These are phyloP conservation scores for Anorthoa munda DNA, from an alignment of 2,888 invertebrate species.

Conservation along the genomic window DNA sequence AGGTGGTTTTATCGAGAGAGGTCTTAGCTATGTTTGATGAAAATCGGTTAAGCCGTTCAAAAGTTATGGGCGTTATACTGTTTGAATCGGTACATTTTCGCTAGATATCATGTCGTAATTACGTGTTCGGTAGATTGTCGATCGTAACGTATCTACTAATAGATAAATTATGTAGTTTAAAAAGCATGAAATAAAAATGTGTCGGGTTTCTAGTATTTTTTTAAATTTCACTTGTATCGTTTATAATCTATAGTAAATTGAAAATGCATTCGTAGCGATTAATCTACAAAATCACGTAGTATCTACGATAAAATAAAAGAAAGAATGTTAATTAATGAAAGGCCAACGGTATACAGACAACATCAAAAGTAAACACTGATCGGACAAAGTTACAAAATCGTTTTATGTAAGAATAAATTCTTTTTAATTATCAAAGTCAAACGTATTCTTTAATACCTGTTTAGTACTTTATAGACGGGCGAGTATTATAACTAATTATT, in stretches of 20 bases:
- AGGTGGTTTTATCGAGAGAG: no score
- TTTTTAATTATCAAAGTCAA: slow-evolving; percentile 5
- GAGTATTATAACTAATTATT: not conserved
- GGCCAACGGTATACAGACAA: not conserved
- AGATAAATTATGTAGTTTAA: no score
- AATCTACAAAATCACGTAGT: not conserved
- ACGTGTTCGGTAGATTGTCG: no score
- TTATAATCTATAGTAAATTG: not conserved
- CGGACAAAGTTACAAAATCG: not conserved
- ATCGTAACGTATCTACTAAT: no score
- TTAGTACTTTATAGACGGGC: not conserved
- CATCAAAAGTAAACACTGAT: not conserved
- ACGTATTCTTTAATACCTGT: not conserved
- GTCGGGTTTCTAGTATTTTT: no score
- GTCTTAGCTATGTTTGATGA: no score
- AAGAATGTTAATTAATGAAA: slow-evolving; percentile 18
- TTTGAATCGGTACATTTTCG: no score
- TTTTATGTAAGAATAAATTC: not conserved
- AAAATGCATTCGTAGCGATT: not conserved
- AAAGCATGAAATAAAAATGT: no score
- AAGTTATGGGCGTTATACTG: no score
- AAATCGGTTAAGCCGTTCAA: no score
- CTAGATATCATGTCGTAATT: no score
- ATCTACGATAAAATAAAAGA: not conserved
- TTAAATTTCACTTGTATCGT: no score